Conservation (phyloP, 2,113 vertebrate genomes). For the Atrichornis clamosus region DNA sequence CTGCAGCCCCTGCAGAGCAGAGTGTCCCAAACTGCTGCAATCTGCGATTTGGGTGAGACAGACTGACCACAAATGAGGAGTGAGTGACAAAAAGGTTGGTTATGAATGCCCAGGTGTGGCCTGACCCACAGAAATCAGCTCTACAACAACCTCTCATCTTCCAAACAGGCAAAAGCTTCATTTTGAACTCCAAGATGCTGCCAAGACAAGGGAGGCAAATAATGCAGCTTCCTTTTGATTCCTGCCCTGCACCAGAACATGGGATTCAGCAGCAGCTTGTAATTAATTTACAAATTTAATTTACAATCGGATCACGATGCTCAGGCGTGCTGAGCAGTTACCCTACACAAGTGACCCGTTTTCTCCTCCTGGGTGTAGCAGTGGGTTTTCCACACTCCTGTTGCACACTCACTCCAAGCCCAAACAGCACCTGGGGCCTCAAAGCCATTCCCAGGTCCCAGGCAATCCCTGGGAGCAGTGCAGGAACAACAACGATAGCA, state of each 20-base stretch:
- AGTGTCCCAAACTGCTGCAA: background rate
- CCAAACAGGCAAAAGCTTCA: background rate
- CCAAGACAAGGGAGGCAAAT: background rate
- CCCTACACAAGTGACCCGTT: background rate
- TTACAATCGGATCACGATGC: fast-evolving
- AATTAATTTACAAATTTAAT: background rate
- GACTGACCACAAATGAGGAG: background rate
- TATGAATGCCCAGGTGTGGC: background rate
- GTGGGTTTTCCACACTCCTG: background rate
- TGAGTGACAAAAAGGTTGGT: background rate
- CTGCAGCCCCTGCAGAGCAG: fast-evolving
- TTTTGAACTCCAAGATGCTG: fast-evolving
- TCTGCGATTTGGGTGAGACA: background rate
- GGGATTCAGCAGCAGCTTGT: background rate
- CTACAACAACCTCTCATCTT: background rate
- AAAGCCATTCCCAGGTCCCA: background rate
- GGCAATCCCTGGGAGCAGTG: background rate
- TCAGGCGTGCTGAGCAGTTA: background rate
- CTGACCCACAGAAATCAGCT: background rate
- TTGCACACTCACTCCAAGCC: background rate
- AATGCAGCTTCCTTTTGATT: background rate
- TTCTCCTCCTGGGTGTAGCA: background rate
- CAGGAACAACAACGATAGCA: background rate
- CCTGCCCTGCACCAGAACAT: background rate
- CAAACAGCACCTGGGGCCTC: background rate